Base-by-base conservation (phyloP, 23 tunicate species). In the Aplidium turbinatum region DNA sequence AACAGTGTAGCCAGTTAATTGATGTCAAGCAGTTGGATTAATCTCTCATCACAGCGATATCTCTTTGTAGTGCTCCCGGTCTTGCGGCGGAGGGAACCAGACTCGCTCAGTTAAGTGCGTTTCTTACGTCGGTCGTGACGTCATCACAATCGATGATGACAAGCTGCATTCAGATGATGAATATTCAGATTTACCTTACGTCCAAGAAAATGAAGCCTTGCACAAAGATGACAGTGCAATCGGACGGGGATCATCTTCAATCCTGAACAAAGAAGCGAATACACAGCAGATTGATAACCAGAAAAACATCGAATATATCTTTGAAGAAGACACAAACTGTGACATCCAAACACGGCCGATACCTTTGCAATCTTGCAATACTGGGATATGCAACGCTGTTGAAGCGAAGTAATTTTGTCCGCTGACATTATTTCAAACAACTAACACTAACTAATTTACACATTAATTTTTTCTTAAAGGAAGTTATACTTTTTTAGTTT, bases 41-140 rank as follows among this genome's bases (percentile, higher is more conserved):
- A n/a, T n/a, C n/a, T n/a, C n/a, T n/a, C n/a, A n/a, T n/a, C n/a
- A n/a, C n/a, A n/a, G n/a, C n/a, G n/a, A n/a, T n/a, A n/a, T n/a
- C n/a, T n/a, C n/a, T 16, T 13, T 72, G 11, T 70, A 88, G 96
- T 88, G 96, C 45, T 67, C 87, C 31, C 47, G 34, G 33, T 27
- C 78, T n/a, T 88, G 96, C 55, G 77, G 72, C 35, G 67, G 53
- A 9, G 87, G 87, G 33, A 6, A 19, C 27, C 75, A 57, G 21
- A 76, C 68, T 45, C 86, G 96, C 28, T 55, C 83, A 2, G 87
- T 88, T 34, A 35, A 80, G 24, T 88, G 96, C 73, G 86, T 88
- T 33, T 81, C 87, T 30, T 88, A 80, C 67, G 64, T 68, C 47
- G 55, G 33, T 22, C 58, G 61, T 74, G 87, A 88, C 78, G 83